Base-by-base conservation (phyloP, 1,140 invertebrate genomes). In the Dendroctonus ponderosae region DNA sequence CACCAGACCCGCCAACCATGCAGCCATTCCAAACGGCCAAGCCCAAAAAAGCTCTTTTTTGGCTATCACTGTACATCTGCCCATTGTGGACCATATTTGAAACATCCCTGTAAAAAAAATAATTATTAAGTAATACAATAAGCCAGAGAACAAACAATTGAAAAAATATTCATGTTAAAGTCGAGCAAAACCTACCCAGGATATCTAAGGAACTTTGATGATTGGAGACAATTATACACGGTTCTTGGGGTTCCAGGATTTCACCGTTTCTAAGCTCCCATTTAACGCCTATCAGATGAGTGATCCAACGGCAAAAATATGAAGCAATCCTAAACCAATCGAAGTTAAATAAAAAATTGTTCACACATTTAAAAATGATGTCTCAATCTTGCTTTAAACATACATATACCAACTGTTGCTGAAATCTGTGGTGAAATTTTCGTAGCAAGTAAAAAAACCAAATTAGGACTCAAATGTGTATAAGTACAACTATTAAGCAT, bases 31-130 rank as follows among this genome's bases (percentile, higher is more conserved):
- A 80, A 97, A 95, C 0, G 94, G 92, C 85, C 92, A 92, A 5
- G 89, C 85, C 79, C 93, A 97, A 71, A 94, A 89, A 12, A 98
- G 77, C 75, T 95, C 92, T 75, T 90, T 90, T 76, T 96, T 96
- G 5, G 92, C 91, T 49, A 97, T 87, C 12, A 90, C 90, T 6
- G 92, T 91, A 73, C 91, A 91, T 77, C 90, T 90, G 62, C 88
- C 85, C 82, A 94, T 91, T 26, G 91, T 84, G 42, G 92, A 91
- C 94, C 94, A 97, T 70, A 96, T 85, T 74, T 93, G 86, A 76
- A 94, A 90, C 84, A 90, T 87, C 49, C 88, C 89, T 87, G 75
- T 0, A 60, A 51, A 15, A 14, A 12, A 52, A 0, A 5, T 5
- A 26, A 26, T 26, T 46, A 12, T 46, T 46, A 11, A 46, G 44